Conservation (phyloP, 2,797 vertebrate species). For the Craterocephalus amniculus region DNA sequence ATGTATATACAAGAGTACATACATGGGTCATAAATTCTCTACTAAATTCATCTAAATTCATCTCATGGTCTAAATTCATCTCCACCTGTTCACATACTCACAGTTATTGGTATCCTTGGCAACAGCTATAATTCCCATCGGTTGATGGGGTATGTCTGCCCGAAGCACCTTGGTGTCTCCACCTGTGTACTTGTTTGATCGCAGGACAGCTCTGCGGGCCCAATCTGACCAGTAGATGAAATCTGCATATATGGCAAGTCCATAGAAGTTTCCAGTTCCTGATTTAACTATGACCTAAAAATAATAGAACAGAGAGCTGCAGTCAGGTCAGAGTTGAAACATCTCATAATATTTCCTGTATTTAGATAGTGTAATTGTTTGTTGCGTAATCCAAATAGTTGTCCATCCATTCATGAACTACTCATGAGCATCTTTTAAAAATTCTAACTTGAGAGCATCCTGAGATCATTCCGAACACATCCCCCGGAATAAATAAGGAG, state of each 20-base stretch:
- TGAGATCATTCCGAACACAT: conserved; percentile 8
- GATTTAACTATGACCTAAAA: conserved; percentile 93
- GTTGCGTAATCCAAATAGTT: conserved; percentile 6
- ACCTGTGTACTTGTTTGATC: conserved; percentile 96
- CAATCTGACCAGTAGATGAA: conserved; percentile 99
- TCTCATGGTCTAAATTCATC: no score
- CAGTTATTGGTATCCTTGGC: conserved; percentile 96
- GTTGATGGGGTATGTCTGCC: conserved; percentile 96
- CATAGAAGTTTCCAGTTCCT: conserved; percentile 94
- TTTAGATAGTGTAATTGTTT: neutral
- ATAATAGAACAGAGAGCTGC: conserved; percentile 16
- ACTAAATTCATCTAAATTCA: no score
- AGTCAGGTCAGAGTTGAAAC: conserved; percentile 6
- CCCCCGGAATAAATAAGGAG: conserved; percentile 29
- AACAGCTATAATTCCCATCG: conserved; percentile 97
- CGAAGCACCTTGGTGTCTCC: conserved; percentile 94
- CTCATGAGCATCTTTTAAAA: conserved; percentile 12
- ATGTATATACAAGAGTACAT: conserved; percentile 27
- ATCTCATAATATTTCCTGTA: neutral
- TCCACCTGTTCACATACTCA: conserved; percentile 82
- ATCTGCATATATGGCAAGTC: conserved; percentile 92
- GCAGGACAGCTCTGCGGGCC: conserved; percentile 91
- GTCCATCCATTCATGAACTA: conserved; percentile 8
- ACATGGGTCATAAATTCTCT: conserved; percentile 6
- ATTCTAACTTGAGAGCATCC: conserved; percentile 9